Base-by-base conservation (phyloP, 2,113 vertebrate species). In the Mobula hypostoma region DNA sequence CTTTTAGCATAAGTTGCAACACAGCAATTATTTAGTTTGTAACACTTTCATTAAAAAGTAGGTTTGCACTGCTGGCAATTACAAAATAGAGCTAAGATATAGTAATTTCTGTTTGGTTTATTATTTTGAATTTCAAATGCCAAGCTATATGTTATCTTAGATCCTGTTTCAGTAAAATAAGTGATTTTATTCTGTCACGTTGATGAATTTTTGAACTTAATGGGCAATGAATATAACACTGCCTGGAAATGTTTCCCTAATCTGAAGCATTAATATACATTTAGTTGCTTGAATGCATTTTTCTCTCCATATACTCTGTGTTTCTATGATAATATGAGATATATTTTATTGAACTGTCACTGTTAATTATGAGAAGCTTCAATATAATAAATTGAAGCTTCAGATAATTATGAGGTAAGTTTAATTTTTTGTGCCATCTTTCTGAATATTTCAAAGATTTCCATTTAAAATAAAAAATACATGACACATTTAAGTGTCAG, bases 41-140 rank as follows among this genome's bases (percentile, higher is more conserved):
- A 58, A 85, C 56, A 85, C 82, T 90, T 90, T 36, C 32, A 66
- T 66, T 90, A 19, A 63, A 90, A 90, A 66, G 85, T 61, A 90
- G 58, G 29, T 66, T 66, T 90, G 15, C 11, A 32, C 29, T 68
- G 48, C 58, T 56, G 11, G 85, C n/a, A n/a, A 66, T 19, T 66
- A n/a, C 85, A 29, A 90, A 90, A 12, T 21, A 19, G 72, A 74
- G 72, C 19, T 63, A 88, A 32, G 61, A 88, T 88, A 11, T 63
- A 63, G n/a, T 14, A 32, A 11, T 87, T 87, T 58, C 5, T 0
- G 61, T 88, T 58, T 88, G 85, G 85, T 88, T 88, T 88, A 88
- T 66, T 88, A 66, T 14, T 12, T 66, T 5, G 11, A 32, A 32
- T 66, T 7, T 68, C 85, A 66, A 17, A 90, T 66, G 85, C 14